Evolutionary conservation across 2,888 invertebrate genomes (phyloP), one percentile per base, ranked within the genome.

Genomic region (Campoplex nolae): DNA sequence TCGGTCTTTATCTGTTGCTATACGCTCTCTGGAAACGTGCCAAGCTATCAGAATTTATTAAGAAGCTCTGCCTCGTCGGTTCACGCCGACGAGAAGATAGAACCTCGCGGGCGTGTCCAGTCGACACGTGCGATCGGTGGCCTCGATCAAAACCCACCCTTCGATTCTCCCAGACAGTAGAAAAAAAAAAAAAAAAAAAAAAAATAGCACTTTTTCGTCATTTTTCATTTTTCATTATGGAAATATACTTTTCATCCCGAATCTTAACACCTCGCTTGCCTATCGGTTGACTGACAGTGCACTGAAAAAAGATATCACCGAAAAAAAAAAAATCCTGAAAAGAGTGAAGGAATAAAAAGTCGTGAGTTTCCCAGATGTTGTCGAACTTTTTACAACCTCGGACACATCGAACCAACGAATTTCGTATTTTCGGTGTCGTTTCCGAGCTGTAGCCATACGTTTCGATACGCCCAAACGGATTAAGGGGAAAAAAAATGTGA

Each of bases 41-140:
- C 92, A 90, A 80, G 38, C 88, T 88, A 91, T 89, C 90, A 85
- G 88, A 87, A 88, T 90, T 91, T 91, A 91, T 91, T 89, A 90
- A 86, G 83, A 84, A 86, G 65, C 73, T 80, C 87, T 88, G 88
- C 75, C 87, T 73, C 74, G 80, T 67, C 84, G 77, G 83, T 80
- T 88, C 88, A 86, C 87, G 86, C 88, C 88, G 86, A 88, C 54
- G 48, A 67, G 65, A 11, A 81, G 48, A 76, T 48, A 7, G 87
- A 88, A 82, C 78, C 35, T 86, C 84, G 89, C 80, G 85, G 80
- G 84, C 75, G 88, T 70, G 77, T 81, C 77, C 77, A 81, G 65
- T 54, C 80, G 70, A 74, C 77, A 62, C 83, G 77, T 77, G 83
- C 68, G 83, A 80, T 77, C 83, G 62, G 73, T 42, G 28, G 74